These are phyloP conservation scores for Dorcus parallelipipedus DNA, from an alignment of 2,888 invertebrate species.

Conservation along the genomic window DNA sequence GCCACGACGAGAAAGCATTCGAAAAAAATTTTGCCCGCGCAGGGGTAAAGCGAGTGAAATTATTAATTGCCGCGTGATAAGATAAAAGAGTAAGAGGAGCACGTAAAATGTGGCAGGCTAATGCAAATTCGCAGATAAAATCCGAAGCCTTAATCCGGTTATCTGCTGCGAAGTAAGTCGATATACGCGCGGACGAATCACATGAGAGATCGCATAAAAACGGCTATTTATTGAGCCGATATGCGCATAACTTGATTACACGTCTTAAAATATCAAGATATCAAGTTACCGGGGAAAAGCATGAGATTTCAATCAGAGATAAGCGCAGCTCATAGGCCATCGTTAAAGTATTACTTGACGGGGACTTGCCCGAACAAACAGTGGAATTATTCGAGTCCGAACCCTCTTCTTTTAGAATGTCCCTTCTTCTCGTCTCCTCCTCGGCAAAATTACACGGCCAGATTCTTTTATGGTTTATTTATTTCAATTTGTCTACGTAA, in stretches of 20 bases:
- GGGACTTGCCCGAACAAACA: neutral
- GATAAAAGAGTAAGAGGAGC: neutral
- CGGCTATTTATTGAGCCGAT: slow-evolving; percentile 24
- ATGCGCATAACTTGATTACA: slow-evolving; percentile 27
- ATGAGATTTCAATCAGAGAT: slow-evolving; percentile 33
- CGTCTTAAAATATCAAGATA: slow-evolving; percentile 29
- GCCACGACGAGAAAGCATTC: too few species aligned
- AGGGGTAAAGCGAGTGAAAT: too few species aligned
- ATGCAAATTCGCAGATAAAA: neutral
- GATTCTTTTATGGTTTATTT: too few species aligned
- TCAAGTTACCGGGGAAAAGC: slow-evolving; percentile 31
- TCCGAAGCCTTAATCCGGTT: slow-evolving; percentile 10
- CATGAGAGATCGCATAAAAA: slow-evolving; percentile 21
- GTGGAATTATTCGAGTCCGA: neutral
- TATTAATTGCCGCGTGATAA: too few species aligned
- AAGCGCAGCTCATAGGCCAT: slow-evolving; percentile 12
- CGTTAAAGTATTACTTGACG: slow-evolving; percentile 3
- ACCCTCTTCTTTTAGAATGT: neutral
- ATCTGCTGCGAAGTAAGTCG: slow-evolving; percentile 6
- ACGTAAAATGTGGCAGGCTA: neutral
- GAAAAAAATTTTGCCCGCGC: too few species aligned
- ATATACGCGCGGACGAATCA: slow-evolving; percentile 15
- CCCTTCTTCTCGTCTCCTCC: too few species aligned
- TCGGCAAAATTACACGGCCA: too few species aligned
- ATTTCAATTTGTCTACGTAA: too few species aligned